Conservation (phyloP, 2,113 vertebrate genomes). For the Motacilla alba region DNA sequence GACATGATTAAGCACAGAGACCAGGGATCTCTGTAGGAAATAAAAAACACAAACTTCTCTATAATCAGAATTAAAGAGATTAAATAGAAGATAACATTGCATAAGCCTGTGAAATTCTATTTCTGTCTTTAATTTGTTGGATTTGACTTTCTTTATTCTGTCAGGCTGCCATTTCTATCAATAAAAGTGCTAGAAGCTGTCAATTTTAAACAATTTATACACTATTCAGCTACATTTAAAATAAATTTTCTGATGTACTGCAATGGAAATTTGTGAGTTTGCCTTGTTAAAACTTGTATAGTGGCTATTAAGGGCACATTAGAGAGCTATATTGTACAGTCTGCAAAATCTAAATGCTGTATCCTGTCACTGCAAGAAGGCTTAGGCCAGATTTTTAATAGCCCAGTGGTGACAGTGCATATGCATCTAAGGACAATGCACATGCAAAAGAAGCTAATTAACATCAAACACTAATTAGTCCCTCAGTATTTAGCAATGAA, state of each 20-base stretch:
- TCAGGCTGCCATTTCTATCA: not conserved
- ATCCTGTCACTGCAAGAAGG: slow-evolving; percentile 13
- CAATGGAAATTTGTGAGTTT: not conserved
- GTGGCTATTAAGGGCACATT: not conserved
- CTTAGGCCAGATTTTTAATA: slow-evolving; percentile 67
- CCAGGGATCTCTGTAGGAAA: not conserved
- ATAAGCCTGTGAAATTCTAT: not conserved
- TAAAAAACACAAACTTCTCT: not conserved
- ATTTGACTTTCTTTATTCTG: not conserved
- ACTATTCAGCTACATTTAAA: not conserved
- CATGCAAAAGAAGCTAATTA: slow-evolving; percentile 78
- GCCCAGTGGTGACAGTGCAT: slow-evolving; percentile 51
- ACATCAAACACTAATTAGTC: slow-evolving; percentile 83
- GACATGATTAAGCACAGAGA: not conserved
- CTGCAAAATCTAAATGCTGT: slow-evolving; percentile 38
- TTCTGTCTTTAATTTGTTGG: not conserved
- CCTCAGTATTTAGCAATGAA: slow-evolving; percentile 83
- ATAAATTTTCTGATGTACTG: not conserved
- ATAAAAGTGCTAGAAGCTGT: not conserved
- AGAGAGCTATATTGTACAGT: not conserved
- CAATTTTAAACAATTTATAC: not conserved
- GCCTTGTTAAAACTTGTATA: not conserved
- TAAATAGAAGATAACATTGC: not conserved
- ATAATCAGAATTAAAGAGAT: not conserved
- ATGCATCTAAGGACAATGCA: slow-evolving; percentile 66